These are phyloP conservation scores for Callithrix jacchus DNA, from an alignment of 2,113 vertebrate genomes.

Conservation along the genomic window DNA sequence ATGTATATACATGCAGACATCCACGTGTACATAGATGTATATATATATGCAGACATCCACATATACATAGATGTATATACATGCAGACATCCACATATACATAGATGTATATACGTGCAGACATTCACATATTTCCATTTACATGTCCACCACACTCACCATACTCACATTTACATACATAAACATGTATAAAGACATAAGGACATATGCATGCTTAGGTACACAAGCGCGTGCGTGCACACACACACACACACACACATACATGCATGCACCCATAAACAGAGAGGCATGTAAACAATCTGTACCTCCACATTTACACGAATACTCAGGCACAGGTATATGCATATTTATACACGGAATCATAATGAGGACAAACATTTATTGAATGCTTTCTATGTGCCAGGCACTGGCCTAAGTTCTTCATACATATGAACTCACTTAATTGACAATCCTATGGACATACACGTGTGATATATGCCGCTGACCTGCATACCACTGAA, in stretches of 20 bases:
- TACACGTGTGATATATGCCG: fast-evolving
- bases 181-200: not conserved
- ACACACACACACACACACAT: not conserved
- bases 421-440: not conserved
- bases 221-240: not conserved
- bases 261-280: not conserved
- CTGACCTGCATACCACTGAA: not conserved
- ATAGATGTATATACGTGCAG: not conserved
- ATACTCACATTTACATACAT: not conserved
- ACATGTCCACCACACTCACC: not conserved
- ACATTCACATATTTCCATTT: not conserved
- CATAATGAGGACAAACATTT: not conserved
- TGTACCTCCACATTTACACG: not conserved
- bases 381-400: not conserved
- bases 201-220: not conserved
- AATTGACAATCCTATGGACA: not conserved
- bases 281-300: not conserved
- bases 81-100: not conserved
- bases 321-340: not conserved
- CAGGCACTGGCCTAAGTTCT: not conserved
- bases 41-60: not conserved
- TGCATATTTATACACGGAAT: too few relatives aligned
- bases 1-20: not conserved
- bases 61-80: not conserved
- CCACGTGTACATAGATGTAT: not conserved